Evolutionary conservation across 2,888 invertebrate genomes (phyloP), one percentile per base, ranked within the genome.

Genomic region (Coleophora flavipennella): DNA sequence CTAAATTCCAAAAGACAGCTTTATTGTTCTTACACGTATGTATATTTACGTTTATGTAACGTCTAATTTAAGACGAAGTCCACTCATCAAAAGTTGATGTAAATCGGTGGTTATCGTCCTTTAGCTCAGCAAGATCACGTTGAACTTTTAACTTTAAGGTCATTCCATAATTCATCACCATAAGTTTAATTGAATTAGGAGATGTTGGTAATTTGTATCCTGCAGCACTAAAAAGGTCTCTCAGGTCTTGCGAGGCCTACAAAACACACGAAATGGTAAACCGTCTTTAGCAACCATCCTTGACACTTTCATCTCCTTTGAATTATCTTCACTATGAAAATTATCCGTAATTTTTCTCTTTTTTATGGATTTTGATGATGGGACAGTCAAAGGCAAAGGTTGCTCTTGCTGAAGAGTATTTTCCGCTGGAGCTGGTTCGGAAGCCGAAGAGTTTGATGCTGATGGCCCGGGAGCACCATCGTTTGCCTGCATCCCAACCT

Each of bases 231-330:
- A 40, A 49, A 20, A 49, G 38, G 31, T 35, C 13, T 33, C 41
- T 36, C 13, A 47, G 8, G 27, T 46, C 49, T 20, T 40, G 11
- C 8, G 44, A 51, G 4, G 46, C n/a, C n/a, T 46, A 31, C 43
- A 41, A 32, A 43, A 48, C 9, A 42, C 42, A 35, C 41, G 26
- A 9, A 50, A 50, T 7, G 51, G 46, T 31, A 52, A n/a, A 8
- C 50, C 50, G 38, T 50, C 48, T 39, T 49, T 45, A 2, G 45
- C 49, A 31, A 38, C 38, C 49, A 50, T 49, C 37, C 44, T 33
- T 29, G 43, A 40, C 8, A 46, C 33, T 31, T 11, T 44, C 20
- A 33, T 36, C 27, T 43, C 49, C 34, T 26, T 40, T 10, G 42
- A 38, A 40, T 8, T 41, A 32, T 42, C 37, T 35, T 34, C 35